Evolutionary conservation across 2,888 invertebrate species (phyloP).

Genomic region (Sinopyrophorus schimmeli): DNA sequence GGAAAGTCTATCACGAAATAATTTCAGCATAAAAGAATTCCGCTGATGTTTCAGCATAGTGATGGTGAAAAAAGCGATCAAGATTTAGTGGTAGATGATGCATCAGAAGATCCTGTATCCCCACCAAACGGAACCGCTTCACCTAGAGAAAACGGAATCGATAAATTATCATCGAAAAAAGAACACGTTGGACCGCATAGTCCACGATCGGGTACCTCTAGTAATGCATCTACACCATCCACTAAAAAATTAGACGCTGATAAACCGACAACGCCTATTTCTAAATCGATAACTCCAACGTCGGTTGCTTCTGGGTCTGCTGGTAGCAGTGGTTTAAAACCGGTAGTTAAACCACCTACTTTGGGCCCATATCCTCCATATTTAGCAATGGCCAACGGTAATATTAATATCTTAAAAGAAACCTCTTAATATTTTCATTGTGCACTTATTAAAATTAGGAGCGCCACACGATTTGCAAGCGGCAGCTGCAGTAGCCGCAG

Average conservation of each 20-base stretch:
- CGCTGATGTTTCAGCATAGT: conserved; percentile 63
- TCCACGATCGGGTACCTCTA: conserved; percentile 82
- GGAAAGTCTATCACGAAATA: conserved; percentile 10
- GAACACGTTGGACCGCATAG: conserved; percentile 73
- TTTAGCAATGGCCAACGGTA: conserved; percentile 59
- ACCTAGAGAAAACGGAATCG: conserved; percentile 83
- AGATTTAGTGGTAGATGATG: conserved; percentile 93
- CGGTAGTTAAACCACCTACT: conserved; percentile 59
- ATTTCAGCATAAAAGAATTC: conserved; percentile 18
- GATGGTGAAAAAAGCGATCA: conserved; percentile 87
- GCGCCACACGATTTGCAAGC: conserved; percentile 65
- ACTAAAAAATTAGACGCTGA: conserved; percentile 82
- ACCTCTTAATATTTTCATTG: too few species aligned
- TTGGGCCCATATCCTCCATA: conserved; percentile 66
- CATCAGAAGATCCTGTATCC: conserved; percentile 86
- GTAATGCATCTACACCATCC: conserved; percentile 86
- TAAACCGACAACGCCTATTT: conserved; percentile 88
- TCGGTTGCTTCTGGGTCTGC: conserved; percentile 59
- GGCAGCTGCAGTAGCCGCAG: conserved; percentile 58
- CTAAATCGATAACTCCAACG: conserved; percentile 88
- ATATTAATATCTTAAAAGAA: neutral
- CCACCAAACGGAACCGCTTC: conserved; percentile 87
- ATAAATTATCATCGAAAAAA: conserved; percentile 76
- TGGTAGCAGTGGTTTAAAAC: conserved; percentile 58
- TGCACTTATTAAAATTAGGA: too few species aligned